phyloP scores from a whole-genome alignment of 2,113 vertebrate genomes.

The Oophaga pumilio region DNA sequence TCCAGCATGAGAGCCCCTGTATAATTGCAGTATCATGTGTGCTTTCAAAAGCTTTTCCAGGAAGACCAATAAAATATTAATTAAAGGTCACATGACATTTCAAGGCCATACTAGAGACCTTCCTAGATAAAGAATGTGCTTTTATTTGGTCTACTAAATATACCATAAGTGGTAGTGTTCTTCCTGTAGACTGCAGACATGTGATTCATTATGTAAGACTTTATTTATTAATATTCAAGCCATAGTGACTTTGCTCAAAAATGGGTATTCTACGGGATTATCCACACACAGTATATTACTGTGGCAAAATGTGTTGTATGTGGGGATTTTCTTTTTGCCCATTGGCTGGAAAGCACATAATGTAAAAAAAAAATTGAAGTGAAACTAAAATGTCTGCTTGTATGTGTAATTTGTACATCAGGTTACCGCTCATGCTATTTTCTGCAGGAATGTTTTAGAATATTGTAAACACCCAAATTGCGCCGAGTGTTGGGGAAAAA shows the following conservation, averaged over 20 bases:
- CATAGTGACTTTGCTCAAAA: neutral
- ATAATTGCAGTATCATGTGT: conserved; percentile 63
- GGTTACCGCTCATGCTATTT: too few species aligned
- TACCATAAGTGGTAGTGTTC: neutral
- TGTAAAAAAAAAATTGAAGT: too few species aligned
- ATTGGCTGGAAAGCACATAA: neutral
- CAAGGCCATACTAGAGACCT: conserved; percentile 60
- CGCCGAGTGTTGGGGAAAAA: too few species aligned
- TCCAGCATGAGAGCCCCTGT: conserved; percentile 44
- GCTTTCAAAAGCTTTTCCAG: conserved; percentile 75
- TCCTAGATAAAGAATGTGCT: conserved; percentile 25
- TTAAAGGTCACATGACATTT: conserved; percentile 60
- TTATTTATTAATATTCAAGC: neutral
- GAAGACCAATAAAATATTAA: conserved; percentile 77
- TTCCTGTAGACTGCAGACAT: neutral
- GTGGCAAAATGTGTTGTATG: neutral
- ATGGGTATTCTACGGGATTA: neutral
- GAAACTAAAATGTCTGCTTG: too few species aligned
- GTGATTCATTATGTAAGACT: neutral
- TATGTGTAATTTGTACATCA: too few species aligned
- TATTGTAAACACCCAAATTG: too few species aligned
- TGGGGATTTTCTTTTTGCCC: neutral
- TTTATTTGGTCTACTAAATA: neutral
- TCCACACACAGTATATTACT: neutral
- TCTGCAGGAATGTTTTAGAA: too few species aligned